phyloP scores from a whole-genome alignment of 2,797 vertebrate species.

The Phylloscopus collybita region DNA sequence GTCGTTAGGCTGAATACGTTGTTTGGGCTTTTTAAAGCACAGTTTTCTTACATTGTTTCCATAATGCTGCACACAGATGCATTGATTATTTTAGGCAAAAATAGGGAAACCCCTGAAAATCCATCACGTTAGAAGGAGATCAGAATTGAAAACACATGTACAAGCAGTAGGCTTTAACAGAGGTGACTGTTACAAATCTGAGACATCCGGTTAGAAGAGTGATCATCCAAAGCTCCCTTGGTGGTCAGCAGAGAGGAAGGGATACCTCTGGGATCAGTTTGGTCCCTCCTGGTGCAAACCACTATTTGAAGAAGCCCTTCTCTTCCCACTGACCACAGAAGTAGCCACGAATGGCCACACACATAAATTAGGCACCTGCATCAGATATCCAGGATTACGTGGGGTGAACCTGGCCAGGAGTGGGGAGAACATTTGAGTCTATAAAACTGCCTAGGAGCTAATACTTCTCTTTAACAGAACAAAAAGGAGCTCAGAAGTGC shows the following conservation, averaged over 20 bases:
- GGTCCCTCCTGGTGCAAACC: background rate
- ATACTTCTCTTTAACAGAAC: background rate
- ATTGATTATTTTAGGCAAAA: background rate
- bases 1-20: background rate
- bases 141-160: background rate
- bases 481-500: background rate
- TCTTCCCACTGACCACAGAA: background rate
- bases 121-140: background rate
- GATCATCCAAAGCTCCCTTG: background rate
- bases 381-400: background rate
- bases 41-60: background rate
- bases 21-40: background rate
- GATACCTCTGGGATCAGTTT: background rate
- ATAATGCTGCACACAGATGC: background rate
- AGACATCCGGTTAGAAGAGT: background rate
- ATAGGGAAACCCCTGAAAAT: background rate
- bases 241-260: background rate
- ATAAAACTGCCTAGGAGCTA: background rate
- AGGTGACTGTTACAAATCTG: background rate
- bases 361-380: background rate
- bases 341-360: background rate
- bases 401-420: background rate
- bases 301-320: background rate
- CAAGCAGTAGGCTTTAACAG: background rate
- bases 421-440: background rate